These are phyloP conservation scores for Erpobdella octoculata DNA, from an alignment of 2,888 invertebrate species.

Conservation along the genomic window DNA sequence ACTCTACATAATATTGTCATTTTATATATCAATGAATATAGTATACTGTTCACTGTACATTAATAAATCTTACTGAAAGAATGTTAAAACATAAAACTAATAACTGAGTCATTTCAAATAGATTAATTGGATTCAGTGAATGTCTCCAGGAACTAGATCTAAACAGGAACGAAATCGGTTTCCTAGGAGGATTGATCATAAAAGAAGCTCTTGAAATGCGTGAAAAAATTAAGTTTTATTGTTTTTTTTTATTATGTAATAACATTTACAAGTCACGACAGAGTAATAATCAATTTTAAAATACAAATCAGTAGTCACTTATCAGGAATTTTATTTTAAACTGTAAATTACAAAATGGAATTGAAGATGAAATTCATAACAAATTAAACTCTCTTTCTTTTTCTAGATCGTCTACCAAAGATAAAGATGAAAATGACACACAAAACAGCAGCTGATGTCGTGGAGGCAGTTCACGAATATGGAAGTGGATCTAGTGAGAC, in stretches of 20 bases:
- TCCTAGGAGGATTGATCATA: slow-evolving; percentile 5
- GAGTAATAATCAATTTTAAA: not conserved
- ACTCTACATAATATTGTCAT: not conserved
- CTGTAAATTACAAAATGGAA: too few species aligned
- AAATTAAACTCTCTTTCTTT: not conserved
- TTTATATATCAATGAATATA: not conserved
- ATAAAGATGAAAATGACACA: slow-evolving; percentile 2
- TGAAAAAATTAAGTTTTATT: not conserved
- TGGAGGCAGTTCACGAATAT: not conserved
- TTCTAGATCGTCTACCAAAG: not conserved
- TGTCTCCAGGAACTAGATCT: slow-evolving; percentile 5
- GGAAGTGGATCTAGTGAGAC: not conserved
- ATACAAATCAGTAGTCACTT: not conserved
- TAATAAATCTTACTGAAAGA: not conserved
- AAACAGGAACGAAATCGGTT: not conserved
- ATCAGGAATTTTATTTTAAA: not conserved
- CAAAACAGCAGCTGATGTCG: slow-evolving; percentile 5
- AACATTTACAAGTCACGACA: not conserved
- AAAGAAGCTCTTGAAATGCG: slow-evolving; percentile 6
- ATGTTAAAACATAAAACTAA: not conserved
- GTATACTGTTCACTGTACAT: not conserved
- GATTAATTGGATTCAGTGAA: slow-evolving; percentile 4
- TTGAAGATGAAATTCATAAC: too few species aligned
- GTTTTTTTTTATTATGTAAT: not conserved
- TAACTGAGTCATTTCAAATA: not conserved